Conservation (phyloP, 2,797 vertebrate species). For the Paratrypauchen microcephalus region DNA sequence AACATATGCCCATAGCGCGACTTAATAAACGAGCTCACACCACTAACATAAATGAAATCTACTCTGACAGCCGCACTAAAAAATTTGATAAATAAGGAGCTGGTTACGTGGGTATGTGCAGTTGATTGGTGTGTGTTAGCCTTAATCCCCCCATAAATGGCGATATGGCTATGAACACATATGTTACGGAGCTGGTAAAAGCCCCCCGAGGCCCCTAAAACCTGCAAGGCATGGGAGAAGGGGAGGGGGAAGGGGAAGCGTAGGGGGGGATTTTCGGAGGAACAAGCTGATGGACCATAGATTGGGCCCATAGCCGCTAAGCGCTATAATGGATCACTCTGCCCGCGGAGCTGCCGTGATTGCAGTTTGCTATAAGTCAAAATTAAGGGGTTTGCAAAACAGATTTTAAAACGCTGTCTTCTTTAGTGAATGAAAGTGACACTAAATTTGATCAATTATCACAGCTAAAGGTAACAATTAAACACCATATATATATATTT, state of each 20-base stretch:
- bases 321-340: conserved; percentile 23
- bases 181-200: conserved; percentile 7
- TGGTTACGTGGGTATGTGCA: not conserved
- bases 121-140: conserved; percentile 5
- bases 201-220: conserved; percentile 7
- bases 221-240: not conserved
- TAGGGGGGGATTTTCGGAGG: conserved; percentile 1
- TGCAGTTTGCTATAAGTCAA: conserved; percentile 22
- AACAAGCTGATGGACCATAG: conserved; percentile 14
- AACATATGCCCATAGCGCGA: not conserved
- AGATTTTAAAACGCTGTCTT: not conserved
- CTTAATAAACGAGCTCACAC: not conserved
- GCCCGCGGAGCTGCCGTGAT: conserved; percentile 11
- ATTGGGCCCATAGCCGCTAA: conserved; percentile 19
- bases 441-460: not conserved
- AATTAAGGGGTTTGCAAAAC: conserved; percentile 22
- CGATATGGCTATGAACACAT: conserved; percentile 7
- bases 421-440: not conserved
- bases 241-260: too few relatives aligned
- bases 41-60: not conserved
- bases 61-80: not conserved
- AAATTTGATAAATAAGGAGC: not conserved
- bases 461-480: not conserved
- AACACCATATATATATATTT: not conserved
- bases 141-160: not conserved